phyloP scores from a whole-genome alignment of 2,888 invertebrate species.

The Melieria picta region DNA sequence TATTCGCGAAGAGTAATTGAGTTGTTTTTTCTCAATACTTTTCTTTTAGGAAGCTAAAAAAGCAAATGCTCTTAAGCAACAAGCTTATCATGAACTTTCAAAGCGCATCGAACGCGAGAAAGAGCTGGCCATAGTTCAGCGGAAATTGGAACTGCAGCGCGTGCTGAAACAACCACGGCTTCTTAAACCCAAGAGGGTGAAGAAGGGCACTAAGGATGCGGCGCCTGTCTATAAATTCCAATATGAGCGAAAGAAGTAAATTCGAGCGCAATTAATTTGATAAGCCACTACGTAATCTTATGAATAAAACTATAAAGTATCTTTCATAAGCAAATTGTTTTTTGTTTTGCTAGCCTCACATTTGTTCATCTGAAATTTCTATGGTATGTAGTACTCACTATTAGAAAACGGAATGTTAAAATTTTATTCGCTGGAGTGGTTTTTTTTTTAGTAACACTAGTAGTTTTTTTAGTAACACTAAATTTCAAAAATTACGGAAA shows the following conservation, averaged over 20 bases:
- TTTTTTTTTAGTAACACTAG: too few relatives aligned
- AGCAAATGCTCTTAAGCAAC: slow-evolving; percentile 66
- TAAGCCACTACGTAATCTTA: not conserved
- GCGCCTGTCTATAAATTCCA: slow-evolving; percentile 84
- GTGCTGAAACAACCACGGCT: slow-evolving; percentile 74
- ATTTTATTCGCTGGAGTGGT: too few relatives aligned
- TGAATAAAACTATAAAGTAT: too few relatives aligned
- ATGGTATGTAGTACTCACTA: too few relatives aligned
- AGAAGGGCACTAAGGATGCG: slow-evolving; percentile 72
- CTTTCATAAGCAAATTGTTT: too few relatives aligned
- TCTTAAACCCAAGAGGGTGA: slow-evolving; percentile 74
- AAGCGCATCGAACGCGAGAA: slow-evolving; percentile 82
- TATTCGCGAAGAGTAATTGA: slow-evolving; percentile 8
- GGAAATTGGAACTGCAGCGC: slow-evolving; percentile 80
- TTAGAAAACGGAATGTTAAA: too few relatives aligned
- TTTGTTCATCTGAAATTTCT: too few relatives aligned
- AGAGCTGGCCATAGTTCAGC: slow-evolving; percentile 78
- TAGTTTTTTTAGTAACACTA: too few relatives aligned
- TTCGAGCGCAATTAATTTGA: not conserved
- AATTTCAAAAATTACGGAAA: too few relatives aligned
- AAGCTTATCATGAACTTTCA: slow-evolving; percentile 77
- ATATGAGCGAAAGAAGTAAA: slow-evolving; percentile 82
- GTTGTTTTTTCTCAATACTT: not conserved
- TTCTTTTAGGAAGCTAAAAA: slow-evolving; percentile 52
- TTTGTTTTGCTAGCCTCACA: too few relatives aligned